phyloP scores from a whole-genome alignment of 2,113 vertebrate species.

The Cariama cristata region DNA sequence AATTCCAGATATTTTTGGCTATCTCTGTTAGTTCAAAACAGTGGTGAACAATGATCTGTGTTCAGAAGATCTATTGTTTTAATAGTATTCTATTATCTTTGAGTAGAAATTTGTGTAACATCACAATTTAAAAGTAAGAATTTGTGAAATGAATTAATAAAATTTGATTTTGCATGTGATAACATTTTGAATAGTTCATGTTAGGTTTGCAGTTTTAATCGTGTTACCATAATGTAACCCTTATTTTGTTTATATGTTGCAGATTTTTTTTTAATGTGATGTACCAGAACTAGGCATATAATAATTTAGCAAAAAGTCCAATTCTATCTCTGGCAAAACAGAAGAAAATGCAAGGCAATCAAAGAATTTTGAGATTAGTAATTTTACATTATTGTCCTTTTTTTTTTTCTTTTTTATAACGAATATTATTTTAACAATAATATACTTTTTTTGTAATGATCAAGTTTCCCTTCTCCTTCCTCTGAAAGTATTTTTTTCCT shows the following conservation, averaged over 20 bases:
- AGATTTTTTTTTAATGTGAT: background rate
- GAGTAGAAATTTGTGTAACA: background rate
- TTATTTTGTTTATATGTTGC: background rate
- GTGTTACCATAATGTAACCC: background rate
- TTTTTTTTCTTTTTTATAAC: background rate
- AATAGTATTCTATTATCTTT: background rate
- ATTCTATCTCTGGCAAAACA: background rate
- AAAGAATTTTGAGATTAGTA: background rate
- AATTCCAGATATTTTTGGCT: background rate
- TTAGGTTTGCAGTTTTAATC: background rate
- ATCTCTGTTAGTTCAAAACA: background rate
- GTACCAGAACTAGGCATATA: background rate
- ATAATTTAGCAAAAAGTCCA: background rate
- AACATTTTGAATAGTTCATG: background rate
- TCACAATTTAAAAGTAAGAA: background rate
- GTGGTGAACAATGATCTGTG: background rate
- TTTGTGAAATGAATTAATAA: background rate
- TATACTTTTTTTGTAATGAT: background rate
- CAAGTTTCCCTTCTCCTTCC: background rate
- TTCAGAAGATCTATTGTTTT: background rate
- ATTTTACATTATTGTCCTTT: background rate
- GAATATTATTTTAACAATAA: background rate
- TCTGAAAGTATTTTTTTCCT: background rate
- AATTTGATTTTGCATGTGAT: background rate
- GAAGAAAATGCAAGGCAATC: background rate